Evolutionary conservation across 2,888 invertebrate species (phyloP).

Genomic region (Quadriops clusia): DNA sequence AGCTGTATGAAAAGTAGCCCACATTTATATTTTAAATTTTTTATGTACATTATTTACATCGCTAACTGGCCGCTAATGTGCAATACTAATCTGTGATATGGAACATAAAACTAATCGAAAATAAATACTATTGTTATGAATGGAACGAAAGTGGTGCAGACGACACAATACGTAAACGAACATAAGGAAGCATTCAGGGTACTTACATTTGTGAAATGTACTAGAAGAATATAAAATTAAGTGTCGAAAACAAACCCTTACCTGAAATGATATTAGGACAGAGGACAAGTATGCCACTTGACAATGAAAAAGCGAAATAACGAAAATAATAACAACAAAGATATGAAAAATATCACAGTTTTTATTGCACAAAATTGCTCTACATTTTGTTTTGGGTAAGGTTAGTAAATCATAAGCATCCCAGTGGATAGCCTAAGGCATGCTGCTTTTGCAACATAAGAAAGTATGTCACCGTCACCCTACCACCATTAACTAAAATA

Average conservation of each 20-base stretch:
- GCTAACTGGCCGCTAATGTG: too few relatives aligned
- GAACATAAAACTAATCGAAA: constrained; percentile 12
- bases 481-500: too few relatives aligned
- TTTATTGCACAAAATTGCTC: constrained; percentile 27
- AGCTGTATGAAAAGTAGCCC: too few relatives aligned
- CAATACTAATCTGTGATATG: constrained; percentile 30
- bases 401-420: too few relatives aligned
- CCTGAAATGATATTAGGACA: too few relatives aligned
- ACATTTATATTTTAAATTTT: too few relatives aligned
- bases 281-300: constrained; percentile 4
- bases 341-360: constrained; percentile 27
- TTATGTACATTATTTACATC: too few relatives aligned
- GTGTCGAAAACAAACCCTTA: constrained; percentile 2
- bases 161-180: constrained; percentile 8
- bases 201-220: constrained; percentile 11
- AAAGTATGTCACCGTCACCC: too few relatives aligned
- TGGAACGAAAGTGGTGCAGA: constrained; percentile 8
- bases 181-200: constrained; percentile 10
- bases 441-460: too few relatives aligned
- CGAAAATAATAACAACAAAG: constrained; percentile 13
- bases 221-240: constrained; percentile 7
- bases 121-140: constrained; percentile 8
- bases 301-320: constrained; percentile 11
- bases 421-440: too few relatives aligned
- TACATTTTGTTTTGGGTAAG: too few relatives aligned